Percentiles rank a stretch among this genome's conserved stretches.
Evolutionary conservation across 2,888 invertebrate species (phyloP).

Genomic region (Tridacna gigas): DNA sequence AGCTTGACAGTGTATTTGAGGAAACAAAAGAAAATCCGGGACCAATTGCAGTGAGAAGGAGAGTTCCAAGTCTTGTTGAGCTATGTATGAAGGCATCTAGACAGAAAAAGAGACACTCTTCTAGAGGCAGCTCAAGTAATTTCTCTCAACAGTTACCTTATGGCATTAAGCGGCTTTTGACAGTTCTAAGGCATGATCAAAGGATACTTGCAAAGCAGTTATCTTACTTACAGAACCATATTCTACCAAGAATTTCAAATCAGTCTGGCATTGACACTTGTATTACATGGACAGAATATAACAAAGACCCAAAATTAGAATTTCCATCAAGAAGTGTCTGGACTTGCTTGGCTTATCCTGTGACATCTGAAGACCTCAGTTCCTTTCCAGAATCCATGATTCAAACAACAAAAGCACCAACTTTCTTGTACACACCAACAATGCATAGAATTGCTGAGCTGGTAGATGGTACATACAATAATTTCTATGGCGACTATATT

Average conservation of each 20-base stretch:
- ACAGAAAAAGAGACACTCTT: constrained; percentile 22
- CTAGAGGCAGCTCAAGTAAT: not conserved
- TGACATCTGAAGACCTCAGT: not conserved
- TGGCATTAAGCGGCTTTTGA: constrained; percentile 41
- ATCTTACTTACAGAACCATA: constrained; percentile 58
- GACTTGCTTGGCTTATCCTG: constrained; percentile 29
- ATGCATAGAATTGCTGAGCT: not conserved
- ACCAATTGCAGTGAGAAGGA: constrained; percentile 19
- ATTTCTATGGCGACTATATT: not conserved
- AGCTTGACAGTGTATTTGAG: constrained; percentile 44
- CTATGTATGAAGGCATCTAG: constrained; percentile 53
- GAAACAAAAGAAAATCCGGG: constrained; percentile 28
- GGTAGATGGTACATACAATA: not conserved
- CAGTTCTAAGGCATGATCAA: constrained; percentile 26
- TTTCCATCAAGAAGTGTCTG: constrained; percentile 44
- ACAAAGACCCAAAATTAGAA: not conserved
- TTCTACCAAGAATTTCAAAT: constrained; percentile 36
- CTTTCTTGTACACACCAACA: constrained; percentile 40
- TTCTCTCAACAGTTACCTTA: constrained; percentile 27
- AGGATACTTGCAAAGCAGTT: constrained; percentile 47
- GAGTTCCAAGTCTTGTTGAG: constrained; percentile 63
- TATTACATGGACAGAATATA: not conserved
- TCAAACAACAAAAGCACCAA: constrained; percentile 18
- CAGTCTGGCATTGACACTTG: not conserved
- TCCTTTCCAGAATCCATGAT: not conserved